These are phyloP conservation scores for Euphydryas editha DNA, from an alignment of 2,888 invertebrate genomes.

Conservation along the genomic window DNA sequence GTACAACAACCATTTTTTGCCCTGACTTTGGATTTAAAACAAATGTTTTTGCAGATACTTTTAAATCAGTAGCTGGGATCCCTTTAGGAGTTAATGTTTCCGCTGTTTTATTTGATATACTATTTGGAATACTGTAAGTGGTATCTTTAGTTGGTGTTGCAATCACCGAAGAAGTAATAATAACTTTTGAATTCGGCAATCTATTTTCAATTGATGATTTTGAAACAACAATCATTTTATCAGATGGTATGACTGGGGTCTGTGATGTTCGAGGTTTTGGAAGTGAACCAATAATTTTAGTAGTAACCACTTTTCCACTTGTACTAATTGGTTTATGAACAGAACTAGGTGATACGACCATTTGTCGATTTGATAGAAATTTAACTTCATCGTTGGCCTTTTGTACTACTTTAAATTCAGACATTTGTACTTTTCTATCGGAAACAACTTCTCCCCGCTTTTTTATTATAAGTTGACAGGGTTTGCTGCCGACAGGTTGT, in stretches of 20 bases:
- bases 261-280: conserved; percentile 58
- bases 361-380: conserved; percentile 71
- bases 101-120: conserved; percentile 59
- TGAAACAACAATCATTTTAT: conserved; percentile 79
- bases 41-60: conserved; percentile 78
- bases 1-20: conserved; percentile 79
- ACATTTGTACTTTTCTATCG: conserved; percentile 70
- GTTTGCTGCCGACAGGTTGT: conserved; percentile 60
- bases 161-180: conserved; percentile 64
- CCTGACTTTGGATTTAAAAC: conserved; percentile 78
- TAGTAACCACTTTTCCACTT: conserved; percentile 69
- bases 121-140: conserved; percentile 57
- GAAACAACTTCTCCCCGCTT: conserved; percentile 61
- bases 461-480: conserved; percentile 74
- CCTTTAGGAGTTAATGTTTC: conserved; percentile 75
- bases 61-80: conserved; percentile 76
- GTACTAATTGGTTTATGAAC: conserved; percentile 67
- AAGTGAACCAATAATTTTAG: conserved; percentile 72
- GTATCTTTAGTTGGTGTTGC: conserved; percentile 59
- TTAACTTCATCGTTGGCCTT: conserved; percentile 71
- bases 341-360: conserved; percentile 67
- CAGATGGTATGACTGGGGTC: conserved; percentile 53
- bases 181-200: conserved; percentile 65
- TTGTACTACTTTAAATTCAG: conserved; percentile 74
- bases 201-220: conserved; percentile 67